Evolutionary conservation across 2,113 vertebrate genomes (phyloP).

Genomic region (Motacilla alba): DNA sequence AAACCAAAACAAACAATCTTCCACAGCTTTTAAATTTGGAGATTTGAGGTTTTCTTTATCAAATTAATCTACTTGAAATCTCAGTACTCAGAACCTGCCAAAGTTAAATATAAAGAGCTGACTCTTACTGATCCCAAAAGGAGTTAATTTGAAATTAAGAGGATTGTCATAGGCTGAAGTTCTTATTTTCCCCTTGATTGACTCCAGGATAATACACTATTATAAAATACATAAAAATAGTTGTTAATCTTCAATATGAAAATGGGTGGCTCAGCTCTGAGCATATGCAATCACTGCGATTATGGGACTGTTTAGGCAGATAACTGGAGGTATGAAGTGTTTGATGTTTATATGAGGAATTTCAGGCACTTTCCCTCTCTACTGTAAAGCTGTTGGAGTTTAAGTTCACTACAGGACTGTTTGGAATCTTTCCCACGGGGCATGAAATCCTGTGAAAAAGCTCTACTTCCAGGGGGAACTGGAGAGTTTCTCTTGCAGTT

Average conservation of each 20-base stretch:
- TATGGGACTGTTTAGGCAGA: not conserved
- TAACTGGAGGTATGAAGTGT: not conserved
- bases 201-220: not conserved
- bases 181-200: not conserved
- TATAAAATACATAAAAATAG: not conserved
- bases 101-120: not conserved
- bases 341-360: not conserved
- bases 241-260: not conserved
- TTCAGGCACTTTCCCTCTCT: not conserved
- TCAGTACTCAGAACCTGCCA: not conserved
- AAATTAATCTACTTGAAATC: not conserved
- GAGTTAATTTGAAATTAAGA: not conserved
- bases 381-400: not conserved
- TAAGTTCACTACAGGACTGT: not conserved
- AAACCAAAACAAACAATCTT: fast-evolving
- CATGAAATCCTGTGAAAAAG: not conserved
- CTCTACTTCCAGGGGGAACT: not conserved
- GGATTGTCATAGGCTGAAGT: not conserved
- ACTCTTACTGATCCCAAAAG: not conserved
- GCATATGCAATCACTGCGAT: not conserved
- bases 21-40: not conserved
- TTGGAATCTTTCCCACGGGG: not conserved
- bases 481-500: not conserved
- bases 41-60: not conserved
- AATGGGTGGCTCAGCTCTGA: not conserved